Base-by-base conservation (phyloP, 2,797 vertebrate genomes). In the Alosa sapidissima region DNA sequence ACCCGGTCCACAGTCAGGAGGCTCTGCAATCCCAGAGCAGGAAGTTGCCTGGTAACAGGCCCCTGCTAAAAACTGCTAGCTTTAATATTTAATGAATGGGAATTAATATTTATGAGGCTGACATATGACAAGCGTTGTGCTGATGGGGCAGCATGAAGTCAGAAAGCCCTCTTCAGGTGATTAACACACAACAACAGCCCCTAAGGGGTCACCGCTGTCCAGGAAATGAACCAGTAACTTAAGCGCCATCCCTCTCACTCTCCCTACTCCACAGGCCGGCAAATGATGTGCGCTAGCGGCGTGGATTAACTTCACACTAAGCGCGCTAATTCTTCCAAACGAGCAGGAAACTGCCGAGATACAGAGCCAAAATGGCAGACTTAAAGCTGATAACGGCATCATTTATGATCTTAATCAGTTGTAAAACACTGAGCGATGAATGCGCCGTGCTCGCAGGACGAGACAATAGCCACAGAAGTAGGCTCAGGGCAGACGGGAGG, bases 21-120 rank as follows among this genome's bases (percentile, higher is more conserved):
- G 41, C 47, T 83, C 62, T 82, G 75, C 62, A 51, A 81, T 86
- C 47, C 62, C 52, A 54, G 60, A 49, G 33, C 48, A 21, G 11
- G 36, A 82, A 84, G 86, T 87, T 86, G 86, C 87, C 87, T 49
- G 86, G 87, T 90, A 90, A 92, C 85, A 54, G 51, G 65, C 88
- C 82, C 85, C 88, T 72, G 89, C 91, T 90, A 92, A 95, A 93
- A 90, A 87, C 84, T 88, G 90, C 87, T 89, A 81, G 84, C 85
- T 93, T 95, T 87, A 95, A 95, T 95, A 94, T 94, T 96, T 95
- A 86, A 95, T 86, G 81, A 45, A 8, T 81, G 90, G 89, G 89
- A 93, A 93, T 72, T 60, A 93, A 94, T 91, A 95, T 94, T 93
- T 84, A 95, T 84, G 87, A 87, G 68, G 1, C 58, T 78, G 87